A percentile compares a stretch with the other conserved stretches of the same genome.
Conservation (phyloP, 2,113 vertebrate species). For the Tautogolabrus adspersus region DNA sequence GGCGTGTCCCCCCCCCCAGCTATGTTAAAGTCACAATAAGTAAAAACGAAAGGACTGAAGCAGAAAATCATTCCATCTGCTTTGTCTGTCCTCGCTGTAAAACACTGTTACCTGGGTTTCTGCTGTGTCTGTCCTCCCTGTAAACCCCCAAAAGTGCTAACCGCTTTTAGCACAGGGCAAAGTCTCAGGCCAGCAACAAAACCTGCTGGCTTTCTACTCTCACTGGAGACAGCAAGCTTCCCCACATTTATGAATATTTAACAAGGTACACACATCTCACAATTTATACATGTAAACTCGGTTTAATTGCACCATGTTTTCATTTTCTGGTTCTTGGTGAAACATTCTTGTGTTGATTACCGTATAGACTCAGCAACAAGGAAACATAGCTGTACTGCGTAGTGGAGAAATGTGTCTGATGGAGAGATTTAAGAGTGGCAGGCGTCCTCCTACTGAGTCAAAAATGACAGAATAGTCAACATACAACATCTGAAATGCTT, state of each 20-base stretch:
- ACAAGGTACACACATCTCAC: slow-evolving; percentile 64
- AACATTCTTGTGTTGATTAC: slow-evolving; percentile 66
- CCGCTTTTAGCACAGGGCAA: slow-evolving; percentile 26
- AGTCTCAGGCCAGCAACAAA: slow-evolving; percentile 18
- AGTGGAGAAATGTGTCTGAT: slow-evolving; percentile 40
- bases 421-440: slow-evolving; percentile 25
- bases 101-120: slow-evolving; percentile 47
- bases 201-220: slow-evolving; percentile 45
- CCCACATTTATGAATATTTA: slow-evolving; percentile 35
- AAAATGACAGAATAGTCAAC: slow-evolving; percentile 45
- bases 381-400: slow-evolving; percentile 36
- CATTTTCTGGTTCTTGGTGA: slow-evolving; percentile 66
- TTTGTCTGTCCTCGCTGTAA: slow-evolving; percentile 34
- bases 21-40: slow-evolving; percentile 69
- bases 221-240: slow-evolving; percentile 18
- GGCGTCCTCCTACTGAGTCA: slow-evolving; percentile 25
- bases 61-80: slow-evolving; percentile 33
- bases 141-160: slow-evolving; percentile 44
- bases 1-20: slow-evolving; percentile 14
- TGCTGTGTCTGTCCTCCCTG: slow-evolving; percentile 30
- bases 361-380: slow-evolving; percentile 42
- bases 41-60: slow-evolving; percentile 49
- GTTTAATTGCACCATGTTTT: slow-evolving; percentile 77
- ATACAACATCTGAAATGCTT: slow-evolving; percentile 28
- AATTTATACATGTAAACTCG: slow-evolving; percentile 81